phyloP scores from a whole-genome alignment of 2,113 vertebrate genomes.

The Pogonocichla stellata region DNA sequence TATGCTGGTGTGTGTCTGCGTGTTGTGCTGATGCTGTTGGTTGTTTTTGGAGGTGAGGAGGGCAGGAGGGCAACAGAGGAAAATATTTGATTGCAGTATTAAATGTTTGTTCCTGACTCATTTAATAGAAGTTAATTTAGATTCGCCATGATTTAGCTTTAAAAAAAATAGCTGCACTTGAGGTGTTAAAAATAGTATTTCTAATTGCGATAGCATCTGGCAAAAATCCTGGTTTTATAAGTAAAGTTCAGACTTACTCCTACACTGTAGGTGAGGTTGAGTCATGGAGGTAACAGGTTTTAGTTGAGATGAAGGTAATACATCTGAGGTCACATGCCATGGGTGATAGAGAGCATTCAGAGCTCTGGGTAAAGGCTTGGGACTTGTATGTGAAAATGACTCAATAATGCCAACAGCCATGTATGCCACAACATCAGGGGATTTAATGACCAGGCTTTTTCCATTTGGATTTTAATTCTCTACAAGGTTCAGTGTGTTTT shows the following conservation, averaged over 20 bases:
- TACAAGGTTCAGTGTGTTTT: not conserved
- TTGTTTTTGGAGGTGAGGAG: not conserved
- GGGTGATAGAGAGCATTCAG: not conserved
- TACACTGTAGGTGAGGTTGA: not conserved
- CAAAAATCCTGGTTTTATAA: not conserved
- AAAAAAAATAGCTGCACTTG: not conserved
- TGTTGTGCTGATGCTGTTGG: not conserved
- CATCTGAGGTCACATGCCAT: rapidly evolving
- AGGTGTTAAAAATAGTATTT: conserved; percentile 26
- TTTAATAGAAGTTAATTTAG: not conserved
- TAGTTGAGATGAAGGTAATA: not conserved
- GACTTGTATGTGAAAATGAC: not conserved
- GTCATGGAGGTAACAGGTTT: not conserved
- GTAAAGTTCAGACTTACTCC: not conserved
- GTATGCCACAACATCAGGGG: not conserved
- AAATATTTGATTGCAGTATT: not conserved
- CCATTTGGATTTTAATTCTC: not conserved
- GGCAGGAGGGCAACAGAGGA: not conserved
- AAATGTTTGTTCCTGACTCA: not conserved
- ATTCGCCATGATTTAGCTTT: not conserved
- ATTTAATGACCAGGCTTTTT: not conserved
- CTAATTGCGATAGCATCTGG: not conserved
- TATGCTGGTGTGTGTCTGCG: not conserved
- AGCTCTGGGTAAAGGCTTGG: not conserved
- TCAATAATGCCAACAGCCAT: not conserved